phyloP scores from a whole-genome alignment of 2,888 invertebrate genomes.

The Drosophila algonquin region DNA sequence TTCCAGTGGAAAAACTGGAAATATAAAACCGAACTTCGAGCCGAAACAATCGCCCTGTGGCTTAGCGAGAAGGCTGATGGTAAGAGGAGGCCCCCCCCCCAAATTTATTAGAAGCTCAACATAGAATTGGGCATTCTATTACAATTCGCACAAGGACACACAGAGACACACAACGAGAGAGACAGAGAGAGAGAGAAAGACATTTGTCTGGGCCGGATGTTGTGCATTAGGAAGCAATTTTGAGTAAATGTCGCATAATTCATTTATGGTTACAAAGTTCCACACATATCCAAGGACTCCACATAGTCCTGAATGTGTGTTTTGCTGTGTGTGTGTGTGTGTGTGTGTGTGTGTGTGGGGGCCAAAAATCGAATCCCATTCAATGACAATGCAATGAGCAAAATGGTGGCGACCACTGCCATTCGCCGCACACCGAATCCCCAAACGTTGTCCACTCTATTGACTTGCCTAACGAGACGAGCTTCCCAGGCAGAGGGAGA shows the following conservation, averaged over 20 bases:
- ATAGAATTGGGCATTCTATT: slow-evolving; percentile 67
- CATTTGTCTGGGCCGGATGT: slow-evolving; percentile 55
- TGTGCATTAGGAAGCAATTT: slow-evolving; percentile 78
- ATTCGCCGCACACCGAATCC: slow-evolving; percentile 14
- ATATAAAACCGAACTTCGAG: slow-evolving; percentile 58
- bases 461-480: slow-evolving; percentile 43
- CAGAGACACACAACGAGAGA: neutral
- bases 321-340: neutral
- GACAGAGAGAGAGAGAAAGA: neutral
- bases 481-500: slow-evolving; percentile 4
- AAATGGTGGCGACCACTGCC: slow-evolving; percentile 28
- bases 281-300: slow-evolving; percentile 2
- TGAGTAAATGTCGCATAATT: slow-evolving; percentile 82
- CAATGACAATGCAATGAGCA: slow-evolving; percentile 44
- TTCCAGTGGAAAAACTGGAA: slow-evolving; percentile 61
- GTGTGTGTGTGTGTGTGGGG: neutral
- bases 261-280: slow-evolving; percentile 72
- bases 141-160: slow-evolving; percentile 31
- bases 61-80: slow-evolving; percentile 7
- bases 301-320: neutral
- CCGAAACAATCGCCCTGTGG: slow-evolving; percentile 33
- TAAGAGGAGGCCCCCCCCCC: slow-evolving; percentile 12
- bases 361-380: slow-evolving; percentile 21
- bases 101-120: slow-evolving; percentile 68
- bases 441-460: slow-evolving; percentile 50